phyloP scores from a whole-genome alignment of 2,888 invertebrate genomes.

The Morpho helenor region DNA sequence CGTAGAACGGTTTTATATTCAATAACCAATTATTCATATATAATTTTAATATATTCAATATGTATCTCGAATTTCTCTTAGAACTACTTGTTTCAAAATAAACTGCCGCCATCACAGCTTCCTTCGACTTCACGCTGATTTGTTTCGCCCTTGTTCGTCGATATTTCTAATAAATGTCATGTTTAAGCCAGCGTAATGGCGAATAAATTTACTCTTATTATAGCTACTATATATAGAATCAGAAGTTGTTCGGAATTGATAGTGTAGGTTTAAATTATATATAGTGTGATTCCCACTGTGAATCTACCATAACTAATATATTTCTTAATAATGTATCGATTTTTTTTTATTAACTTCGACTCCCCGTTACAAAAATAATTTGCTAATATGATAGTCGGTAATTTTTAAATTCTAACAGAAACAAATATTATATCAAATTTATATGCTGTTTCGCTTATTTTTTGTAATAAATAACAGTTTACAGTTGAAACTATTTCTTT shows the following conservation, averaged over 20 bases:
- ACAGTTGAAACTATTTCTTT: too few relatives aligned
- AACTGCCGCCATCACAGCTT: constrained; percentile 23
- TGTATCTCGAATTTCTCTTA: constrained; percentile 2
- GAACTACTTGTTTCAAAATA: constrained; percentile 22
- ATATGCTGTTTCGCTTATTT: too few relatives aligned
- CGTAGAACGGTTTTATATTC: background rate
- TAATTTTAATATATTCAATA: constrained; percentile 23
- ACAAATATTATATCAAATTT: too few relatives aligned
- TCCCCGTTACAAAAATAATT: too few relatives aligned
- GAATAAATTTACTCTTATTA: constrained; percentile 23
- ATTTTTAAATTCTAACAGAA: too few relatives aligned
- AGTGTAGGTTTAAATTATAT: constrained; percentile 16
- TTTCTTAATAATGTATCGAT: too few relatives aligned
- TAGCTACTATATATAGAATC: constrained; percentile 16
- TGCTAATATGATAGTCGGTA: too few relatives aligned
- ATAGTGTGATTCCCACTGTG: constrained; percentile 9
- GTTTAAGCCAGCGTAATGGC: constrained; percentile 19
- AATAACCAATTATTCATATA: constrained; percentile 11
- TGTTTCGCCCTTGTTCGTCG: constrained; percentile 23
- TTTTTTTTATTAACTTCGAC: too few relatives aligned
- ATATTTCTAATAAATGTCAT: constrained; percentile 26
- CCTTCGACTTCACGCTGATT: constrained; percentile 26
- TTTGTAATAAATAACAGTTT: too few relatives aligned
- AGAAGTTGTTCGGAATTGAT: constrained; percentile 13
- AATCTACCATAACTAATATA: background rate